Conservation (phyloP, 2,797 vertebrate genomes). For the Danio kyathit region DNA sequence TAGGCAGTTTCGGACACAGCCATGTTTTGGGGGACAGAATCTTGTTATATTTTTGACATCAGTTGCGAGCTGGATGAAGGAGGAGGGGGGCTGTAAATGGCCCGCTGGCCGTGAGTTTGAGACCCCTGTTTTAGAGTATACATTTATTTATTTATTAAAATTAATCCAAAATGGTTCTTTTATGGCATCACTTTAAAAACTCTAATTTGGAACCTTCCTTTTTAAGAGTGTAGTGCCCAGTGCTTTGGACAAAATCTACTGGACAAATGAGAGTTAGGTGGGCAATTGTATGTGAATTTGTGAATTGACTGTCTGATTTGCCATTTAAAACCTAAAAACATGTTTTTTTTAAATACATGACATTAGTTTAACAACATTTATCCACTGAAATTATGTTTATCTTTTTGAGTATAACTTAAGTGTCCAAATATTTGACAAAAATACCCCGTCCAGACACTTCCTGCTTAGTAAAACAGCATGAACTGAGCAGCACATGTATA, state of each 20-base stretch:
- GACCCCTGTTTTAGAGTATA: too few relatives aligned
- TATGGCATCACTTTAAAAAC: too few relatives aligned
- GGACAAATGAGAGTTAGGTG: neutral
- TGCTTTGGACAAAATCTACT: neutral
- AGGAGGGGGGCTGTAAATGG: too few relatives aligned
- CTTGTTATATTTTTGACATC: too few relatives aligned
- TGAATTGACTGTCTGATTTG: neutral
- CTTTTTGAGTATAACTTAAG: neutral
- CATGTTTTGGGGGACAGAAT: too few relatives aligned
- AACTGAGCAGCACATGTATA: slow-evolving; percentile 20
- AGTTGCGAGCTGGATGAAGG: too few relatives aligned
- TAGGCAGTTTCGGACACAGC: too few relatives aligned
- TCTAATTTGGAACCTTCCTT: too few relatives aligned
- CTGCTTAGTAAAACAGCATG: slow-evolving; percentile 3
- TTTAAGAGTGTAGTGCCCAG: neutral
- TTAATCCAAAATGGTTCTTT: too few relatives aligned
- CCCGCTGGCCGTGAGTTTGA: too few relatives aligned
- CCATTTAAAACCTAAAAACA: neutral
- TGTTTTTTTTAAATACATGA: neutral
- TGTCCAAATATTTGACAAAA: neutral
- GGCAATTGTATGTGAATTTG: neutral
- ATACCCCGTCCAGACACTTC: too few relatives aligned
- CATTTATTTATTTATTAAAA: too few relatives aligned
- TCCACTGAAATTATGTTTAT: neutral
- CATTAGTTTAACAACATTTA: neutral